Evolutionary conservation across 2,888 invertebrate genomes (phyloP), one percentile per base, ranked within the genome.

Genomic region (Flabesymbios commensalis): DNA sequence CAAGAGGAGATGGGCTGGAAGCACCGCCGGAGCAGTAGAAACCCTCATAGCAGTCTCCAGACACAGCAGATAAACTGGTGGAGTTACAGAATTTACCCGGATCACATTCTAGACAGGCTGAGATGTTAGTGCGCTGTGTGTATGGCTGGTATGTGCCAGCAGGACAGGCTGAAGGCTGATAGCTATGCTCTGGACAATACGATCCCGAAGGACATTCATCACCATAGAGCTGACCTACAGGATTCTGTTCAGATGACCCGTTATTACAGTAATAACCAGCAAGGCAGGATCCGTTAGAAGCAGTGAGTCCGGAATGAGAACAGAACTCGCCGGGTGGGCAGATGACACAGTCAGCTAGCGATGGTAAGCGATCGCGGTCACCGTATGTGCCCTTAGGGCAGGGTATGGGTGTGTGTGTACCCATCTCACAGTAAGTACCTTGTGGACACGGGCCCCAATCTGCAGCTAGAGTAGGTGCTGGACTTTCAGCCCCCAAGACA

Each of bases 301-400:
- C 65, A 2, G 65, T 64, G 0, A 78, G 68, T 19, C 76, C 73
- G 3, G 77, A 72, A 26, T 72, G 71, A 10, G 74, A 67, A 65
- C 80, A 80, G 68, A 68, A 78, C 58, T 77, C 71, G 26, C 79
- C 79, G 14, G 79, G 76, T 58, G 79, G 76, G 64, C 80, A 80
- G 48, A 70, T 55, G 2, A 77, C 75, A 60, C 80, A 80, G 59
- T 78, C 78, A 3, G 66, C 60, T 41, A 73, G 63, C 4, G 78
- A 71, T 4, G 77, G 74, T 10, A 80, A 73, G 26, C 65, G 58
- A 4, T 61, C 58, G n/a, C 73, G 64, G 47, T 74, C 71, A n/a
- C 80, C 78, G 59, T 72, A 80, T 3, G 77, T 78, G 29, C 80
- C 80, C 54, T 74, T 76, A 1, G 79, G 79, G 62, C 80, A 80